These are phyloP conservation scores for Bicyclus anynana DNA, from an alignment of 1,140 invertebrate genomes.

Conservation along the genomic window DNA sequence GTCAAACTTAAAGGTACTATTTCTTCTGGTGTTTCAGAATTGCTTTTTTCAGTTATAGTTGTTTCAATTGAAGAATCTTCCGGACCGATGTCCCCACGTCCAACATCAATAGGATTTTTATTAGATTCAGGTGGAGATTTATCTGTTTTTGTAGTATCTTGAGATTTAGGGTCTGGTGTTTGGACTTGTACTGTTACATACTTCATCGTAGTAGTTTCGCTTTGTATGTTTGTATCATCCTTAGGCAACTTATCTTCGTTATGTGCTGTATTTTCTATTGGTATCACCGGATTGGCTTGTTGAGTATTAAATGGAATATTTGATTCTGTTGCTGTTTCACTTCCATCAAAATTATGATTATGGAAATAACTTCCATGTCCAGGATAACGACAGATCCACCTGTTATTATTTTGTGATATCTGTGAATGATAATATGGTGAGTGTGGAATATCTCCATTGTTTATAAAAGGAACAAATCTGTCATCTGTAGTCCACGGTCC, in stretches of 20 bases:
- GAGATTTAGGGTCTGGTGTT: background rate
- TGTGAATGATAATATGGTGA: background rate
- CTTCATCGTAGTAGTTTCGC: background rate
- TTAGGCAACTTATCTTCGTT: background rate
- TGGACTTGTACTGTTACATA: background rate
- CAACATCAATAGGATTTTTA: constrained; percentile 23
- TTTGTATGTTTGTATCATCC: background rate
- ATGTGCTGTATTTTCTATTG: background rate
- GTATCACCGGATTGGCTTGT: background rate
- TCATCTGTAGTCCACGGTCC: background rate
- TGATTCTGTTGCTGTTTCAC: background rate
- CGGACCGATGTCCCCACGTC: constrained; percentile 40
- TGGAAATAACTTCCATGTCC: background rate
- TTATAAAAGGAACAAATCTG: background rate
- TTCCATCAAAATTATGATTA: background rate
- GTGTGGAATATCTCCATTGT: background rate
- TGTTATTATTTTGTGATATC: constrained; percentile 13
- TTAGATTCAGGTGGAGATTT: background rate
- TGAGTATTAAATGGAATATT: background rate
- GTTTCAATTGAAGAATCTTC: constrained; percentile 25
- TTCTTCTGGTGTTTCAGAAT: constrained; percentile 31
- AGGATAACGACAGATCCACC: background rate
- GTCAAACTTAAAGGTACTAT: constrained; percentile 31
- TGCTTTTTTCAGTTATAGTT: constrained; percentile 8
- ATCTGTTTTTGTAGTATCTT: background rate